phyloP scores from a whole-genome alignment of 2,797 vertebrate genomes.

The Enoplosus armatus region DNA sequence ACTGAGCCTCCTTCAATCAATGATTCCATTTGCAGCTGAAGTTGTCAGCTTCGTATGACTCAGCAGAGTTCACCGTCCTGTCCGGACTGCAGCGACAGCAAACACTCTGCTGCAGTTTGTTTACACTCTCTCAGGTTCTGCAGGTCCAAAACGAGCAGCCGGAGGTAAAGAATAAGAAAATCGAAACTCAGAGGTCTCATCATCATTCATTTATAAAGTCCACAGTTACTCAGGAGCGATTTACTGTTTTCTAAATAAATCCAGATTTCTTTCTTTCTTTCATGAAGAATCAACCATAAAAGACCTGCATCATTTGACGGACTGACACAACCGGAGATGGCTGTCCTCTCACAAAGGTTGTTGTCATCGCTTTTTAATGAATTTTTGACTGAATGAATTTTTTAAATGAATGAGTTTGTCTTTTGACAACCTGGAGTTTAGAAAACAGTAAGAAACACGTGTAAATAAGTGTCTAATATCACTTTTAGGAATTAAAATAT shows the following conservation, averaged over 20 bases:
- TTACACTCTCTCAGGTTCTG: background rate
- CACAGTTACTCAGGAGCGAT: background rate
- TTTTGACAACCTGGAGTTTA: background rate
- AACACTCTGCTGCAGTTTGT: constrained; percentile 18
- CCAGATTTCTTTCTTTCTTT: background rate
- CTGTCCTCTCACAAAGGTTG: too few species aligned
- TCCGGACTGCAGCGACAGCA: constrained; percentile 24
- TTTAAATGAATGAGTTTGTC: background rate
- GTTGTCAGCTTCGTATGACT: constrained; percentile 64
- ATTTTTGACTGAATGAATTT: too few species aligned
- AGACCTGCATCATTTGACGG: background rate
- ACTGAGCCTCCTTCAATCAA: constrained; percentile 46
- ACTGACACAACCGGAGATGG: too few species aligned
- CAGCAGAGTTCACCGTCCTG: constrained; percentile 34
- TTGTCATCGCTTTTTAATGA: background rate
- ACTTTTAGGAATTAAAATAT: background rate
- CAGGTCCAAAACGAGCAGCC: background rate
- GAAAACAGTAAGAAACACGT: too few species aligned
- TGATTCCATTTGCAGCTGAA: constrained; percentile 70
- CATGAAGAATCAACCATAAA: background rate
- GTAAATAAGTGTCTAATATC: too few species aligned
- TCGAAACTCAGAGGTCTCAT: background rate
- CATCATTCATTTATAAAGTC: background rate
- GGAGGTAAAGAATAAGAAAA: too few species aligned
- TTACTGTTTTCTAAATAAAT: too few species aligned